Evolutionary conservation across 2,888 invertebrate species (phyloP), one percentile per base, ranked within the genome.

Genomic region (Standfussiana lucernea): DNA sequence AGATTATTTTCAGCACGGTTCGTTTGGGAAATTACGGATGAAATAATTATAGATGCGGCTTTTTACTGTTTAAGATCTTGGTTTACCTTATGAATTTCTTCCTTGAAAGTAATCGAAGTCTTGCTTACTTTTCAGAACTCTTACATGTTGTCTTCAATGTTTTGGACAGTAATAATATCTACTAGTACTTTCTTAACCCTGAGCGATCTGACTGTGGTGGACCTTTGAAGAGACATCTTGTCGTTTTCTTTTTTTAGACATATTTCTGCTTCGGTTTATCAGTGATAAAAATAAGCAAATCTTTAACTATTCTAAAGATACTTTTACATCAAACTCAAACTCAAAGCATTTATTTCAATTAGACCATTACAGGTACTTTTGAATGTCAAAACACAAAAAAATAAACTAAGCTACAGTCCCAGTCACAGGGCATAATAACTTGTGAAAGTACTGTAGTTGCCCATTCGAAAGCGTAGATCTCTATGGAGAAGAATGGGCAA

Each of bases 1-100:
- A 65, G 59, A 75, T 80, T 69, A 64, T 81, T 75, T 56, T 61
- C 13, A 37, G 35, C 61, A 50, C 8, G 75, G n/a, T 61, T 74
- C 42, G 74, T 50, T 80, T 28, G 45, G 24, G 8, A 18, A 47
- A 47, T 47, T 32, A 53, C 3, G 5, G 37, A 40, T 67, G 47
- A 56, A 59, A 53, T 37, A 37, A 28, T 61, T 59, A 21, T 42
- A 40, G 24, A 6, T 37, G 37, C 37, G 62, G n/a, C n/a, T n/a
- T 62, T 59, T 62, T 37, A 62, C 37, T 37, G 62, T 62, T 37
- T 62, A n/a, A 6, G n/a, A 37, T 15, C 13, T 35, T 24, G 24
- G 24, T 35, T 62, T 13, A 37, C 24, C 6, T 37, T 11, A 37
- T 24, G 61, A 11, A 6, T 11, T 21, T 24, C 21, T 61, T 24